Evolutionary conservation across 2,888 invertebrate species (phyloP).

Genomic region (Chymomyza caudatula): DNA sequence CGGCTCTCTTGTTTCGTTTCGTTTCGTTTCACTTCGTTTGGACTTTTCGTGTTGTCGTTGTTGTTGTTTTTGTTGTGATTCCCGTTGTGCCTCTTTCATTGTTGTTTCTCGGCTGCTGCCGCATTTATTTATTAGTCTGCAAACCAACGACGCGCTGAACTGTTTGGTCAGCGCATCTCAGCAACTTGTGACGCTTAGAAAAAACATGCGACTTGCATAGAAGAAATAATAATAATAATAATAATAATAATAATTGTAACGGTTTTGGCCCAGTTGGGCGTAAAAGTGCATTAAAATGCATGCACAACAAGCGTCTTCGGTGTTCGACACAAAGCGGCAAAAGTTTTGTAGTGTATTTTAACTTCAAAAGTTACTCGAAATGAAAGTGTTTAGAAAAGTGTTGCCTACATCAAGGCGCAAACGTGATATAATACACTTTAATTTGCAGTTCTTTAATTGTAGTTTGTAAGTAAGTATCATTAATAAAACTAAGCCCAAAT

Average conservation of each 20-base stretch:
- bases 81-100: not conserved
- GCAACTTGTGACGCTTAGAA: not conserved
- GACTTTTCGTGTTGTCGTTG: not conserved
- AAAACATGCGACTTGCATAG: not conserved
- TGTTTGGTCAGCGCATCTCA: not conserved
- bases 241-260: not conserved
- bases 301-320: too few species aligned
- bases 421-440: not conserved
- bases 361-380: not conserved
- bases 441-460: not conserved
- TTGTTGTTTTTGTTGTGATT: not conserved
- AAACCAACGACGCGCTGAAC: conserved; percentile 35
- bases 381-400: conserved; percentile 4
- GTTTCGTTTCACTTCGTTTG: conserved; percentile 15
- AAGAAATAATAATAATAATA: too few species aligned
- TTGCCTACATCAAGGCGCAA: conserved; percentile 35
- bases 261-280: not conserved
- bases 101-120: not conserved
- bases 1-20: not conserved
- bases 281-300: not conserved
- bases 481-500: not conserved
- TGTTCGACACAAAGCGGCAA: not conserved
- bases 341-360: not conserved
- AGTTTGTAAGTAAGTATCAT: not conserved
- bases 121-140: conserved; percentile 51